phyloP scores from a whole-genome alignment of 2,113 vertebrate species.

The Rhabdornis inornatus region DNA sequence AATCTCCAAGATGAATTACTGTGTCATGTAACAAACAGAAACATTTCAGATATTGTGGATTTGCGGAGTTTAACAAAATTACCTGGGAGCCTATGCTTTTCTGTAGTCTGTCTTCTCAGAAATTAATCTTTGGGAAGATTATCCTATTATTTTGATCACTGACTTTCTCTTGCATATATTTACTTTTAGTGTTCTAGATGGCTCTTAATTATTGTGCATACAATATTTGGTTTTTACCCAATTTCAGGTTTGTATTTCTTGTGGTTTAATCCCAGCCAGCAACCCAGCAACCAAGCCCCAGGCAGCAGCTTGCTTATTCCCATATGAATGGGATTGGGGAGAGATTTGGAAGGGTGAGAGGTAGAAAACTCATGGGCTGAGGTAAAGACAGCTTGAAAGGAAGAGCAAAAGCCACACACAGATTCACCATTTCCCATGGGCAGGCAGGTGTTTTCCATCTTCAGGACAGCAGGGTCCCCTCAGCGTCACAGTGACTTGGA shows the following conservation, averaged over 20 bases:
- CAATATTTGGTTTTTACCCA: not conserved
- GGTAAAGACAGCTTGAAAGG: not conserved
- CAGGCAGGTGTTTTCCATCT: not conserved
- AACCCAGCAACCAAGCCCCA: not conserved
- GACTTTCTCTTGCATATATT: not conserved
- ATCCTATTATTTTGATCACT: not conserved
- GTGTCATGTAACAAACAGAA: not conserved
- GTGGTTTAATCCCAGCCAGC: not conserved
- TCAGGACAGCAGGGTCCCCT: not conserved
- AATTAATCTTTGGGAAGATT: not conserved
- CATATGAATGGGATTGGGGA: rapidly evolving
- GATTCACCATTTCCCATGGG: no score
- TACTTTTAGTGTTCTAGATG: not conserved
- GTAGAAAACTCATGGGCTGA: not conserved
- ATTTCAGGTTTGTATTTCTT: not conserved
- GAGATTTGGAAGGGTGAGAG: not conserved
- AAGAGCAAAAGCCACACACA: not conserved
- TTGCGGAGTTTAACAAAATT: not conserved
- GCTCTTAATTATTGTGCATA: not conserved
- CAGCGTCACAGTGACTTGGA: not conserved
- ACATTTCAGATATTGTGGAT: not conserved
- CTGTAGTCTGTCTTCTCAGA: not conserved
- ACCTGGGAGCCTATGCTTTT: not conserved
- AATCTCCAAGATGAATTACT: not conserved
- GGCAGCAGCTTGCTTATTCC: not conserved